Percentiles rank a stretch among this genome's conserved stretches.
These are phyloP conservation scores for Scortum barcoo DNA, from an alignment of 2,113 vertebrate genomes.

Conservation along the genomic window DNA sequence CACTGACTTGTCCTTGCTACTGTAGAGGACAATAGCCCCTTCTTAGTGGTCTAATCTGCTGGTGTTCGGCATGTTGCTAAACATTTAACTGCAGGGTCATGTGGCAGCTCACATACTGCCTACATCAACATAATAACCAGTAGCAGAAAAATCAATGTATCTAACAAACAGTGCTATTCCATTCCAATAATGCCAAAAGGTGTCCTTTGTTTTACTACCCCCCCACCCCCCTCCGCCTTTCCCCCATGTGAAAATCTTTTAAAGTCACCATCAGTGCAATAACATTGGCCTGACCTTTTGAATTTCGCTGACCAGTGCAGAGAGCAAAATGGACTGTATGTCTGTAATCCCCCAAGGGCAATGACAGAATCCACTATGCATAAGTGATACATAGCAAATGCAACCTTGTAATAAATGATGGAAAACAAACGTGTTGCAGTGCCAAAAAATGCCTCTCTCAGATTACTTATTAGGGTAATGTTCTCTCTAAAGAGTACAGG, in stretches of 20 bases:
- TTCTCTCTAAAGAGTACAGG: constrained; percentile 13
- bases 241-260: constrained; percentile 71
- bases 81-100: constrained; percentile 51
- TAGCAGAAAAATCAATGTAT: constrained; percentile 79
- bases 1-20: constrained; percentile 54
- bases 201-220: constrained; percentile 64
- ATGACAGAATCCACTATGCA: constrained; percentile 26
- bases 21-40: constrained; percentile 45
- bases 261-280: constrained; percentile 58
- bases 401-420: constrained; percentile 11
- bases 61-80: constrained; percentile 32
- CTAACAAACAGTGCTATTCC: constrained; percentile 69
- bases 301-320: constrained; percentile 58
- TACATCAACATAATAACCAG: constrained; percentile 70
- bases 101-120: constrained; percentile 63
- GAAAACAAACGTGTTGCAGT: constrained; percentile 16
- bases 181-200: constrained; percentile 69
- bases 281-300: constrained; percentile 73
- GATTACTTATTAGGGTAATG: background rate
- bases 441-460: constrained; percentile 1
- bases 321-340: constrained; percentile 46
- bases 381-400: constrained; percentile 1
- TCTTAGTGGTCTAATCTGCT: constrained; percentile 39
- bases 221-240: no score
- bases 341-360: constrained; percentile 49